Evolutionary conservation across 2,888 invertebrate genomes (phyloP).

Genomic region (Syritta pipiens): DNA sequence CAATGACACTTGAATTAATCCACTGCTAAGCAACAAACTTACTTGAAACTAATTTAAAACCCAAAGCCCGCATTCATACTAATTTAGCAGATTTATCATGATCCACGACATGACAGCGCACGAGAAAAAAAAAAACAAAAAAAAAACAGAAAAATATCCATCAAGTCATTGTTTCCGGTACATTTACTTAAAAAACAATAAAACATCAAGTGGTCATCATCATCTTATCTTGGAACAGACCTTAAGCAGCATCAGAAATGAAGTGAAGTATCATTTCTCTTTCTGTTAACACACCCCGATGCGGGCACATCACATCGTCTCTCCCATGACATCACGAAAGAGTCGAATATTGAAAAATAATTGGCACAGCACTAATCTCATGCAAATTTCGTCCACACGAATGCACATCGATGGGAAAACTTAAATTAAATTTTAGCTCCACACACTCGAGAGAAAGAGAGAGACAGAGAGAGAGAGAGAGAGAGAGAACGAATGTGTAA

Average conservation of each 20-base stretch:
- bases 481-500: conserved; percentile 28
- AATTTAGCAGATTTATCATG: conserved; percentile 44
- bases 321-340: not conserved
- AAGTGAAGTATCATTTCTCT: not conserved
- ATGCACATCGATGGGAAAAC: conserved; percentile 52
- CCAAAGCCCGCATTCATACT: conserved; percentile 53
- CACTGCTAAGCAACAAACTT: too few species aligned
- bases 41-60: too few species aligned
- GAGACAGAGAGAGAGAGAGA: too few species aligned
- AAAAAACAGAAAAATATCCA: conserved; percentile 21
- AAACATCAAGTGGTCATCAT: conserved; percentile 56
- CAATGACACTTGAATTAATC: too few species aligned
- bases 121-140: conserved; percentile 2
- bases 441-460: too few species aligned
- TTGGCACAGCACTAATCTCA: conserved; percentile 54
- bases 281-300: conserved; percentile 15
- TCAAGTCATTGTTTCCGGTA: conserved; percentile 64
- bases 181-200: conserved; percentile 61
- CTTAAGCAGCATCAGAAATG: not conserved
- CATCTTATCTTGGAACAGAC: conserved; percentile 28
- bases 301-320: conserved; percentile 8
- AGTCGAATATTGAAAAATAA: conserved; percentile 51
- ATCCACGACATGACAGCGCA: not conserved
- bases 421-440: conserved; percentile 51
- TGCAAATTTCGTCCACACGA: conserved; percentile 49